Base-by-base conservation (phyloP, 2,113 vertebrate genomes). In the Malurus alboscapulatus region DNA sequence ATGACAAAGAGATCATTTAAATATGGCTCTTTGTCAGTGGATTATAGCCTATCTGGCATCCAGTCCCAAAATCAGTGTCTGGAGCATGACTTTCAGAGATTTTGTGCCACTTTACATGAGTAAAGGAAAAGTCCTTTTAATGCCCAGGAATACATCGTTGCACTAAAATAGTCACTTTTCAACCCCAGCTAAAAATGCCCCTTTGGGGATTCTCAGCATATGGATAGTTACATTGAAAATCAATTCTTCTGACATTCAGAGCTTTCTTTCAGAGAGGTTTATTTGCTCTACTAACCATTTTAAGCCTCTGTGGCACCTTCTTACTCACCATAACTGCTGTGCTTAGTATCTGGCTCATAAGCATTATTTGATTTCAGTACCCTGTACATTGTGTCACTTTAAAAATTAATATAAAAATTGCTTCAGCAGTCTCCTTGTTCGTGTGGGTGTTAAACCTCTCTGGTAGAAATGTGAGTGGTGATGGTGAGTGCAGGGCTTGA, bases 221-320 rank as follows among this genome's bases (percentile, higher is more conserved):
- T 47, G 30, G 91, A 88, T 84, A 87, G 72, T 86, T 86, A 81
- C 73, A 93, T 69, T 51, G 88, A 95, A 96, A 94, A 96, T 87
- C 86, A 95, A 88, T 96, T 93, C 14, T 96, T 93, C 57, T 78
- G 73, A 88, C 84, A 84, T 87, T 78, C 86, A 81, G 51, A 81
- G 65, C 68, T 72, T 88, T 92, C 57, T 88, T 86, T 75, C 65
- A 25, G 69, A 84, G 66, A 32, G 45, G 69, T 93, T 96, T 94
- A 84, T 96, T 94, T 86, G 62, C 84, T 87, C 53, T 72, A 74
- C 68, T 78, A 90, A 92, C 58, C 44, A 61, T 81, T 92, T 94
- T 54, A 87, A 92, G 69, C 57, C 51, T 95, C 87, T 42, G 24
- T 65, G 68, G 69, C 53, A 87, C 73, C 80, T 84, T 94, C 90